These are phyloP conservation scores for Phymatocera aterrima DNA, from an alignment of 2,888 invertebrate species.

Conservation along the genomic window DNA sequence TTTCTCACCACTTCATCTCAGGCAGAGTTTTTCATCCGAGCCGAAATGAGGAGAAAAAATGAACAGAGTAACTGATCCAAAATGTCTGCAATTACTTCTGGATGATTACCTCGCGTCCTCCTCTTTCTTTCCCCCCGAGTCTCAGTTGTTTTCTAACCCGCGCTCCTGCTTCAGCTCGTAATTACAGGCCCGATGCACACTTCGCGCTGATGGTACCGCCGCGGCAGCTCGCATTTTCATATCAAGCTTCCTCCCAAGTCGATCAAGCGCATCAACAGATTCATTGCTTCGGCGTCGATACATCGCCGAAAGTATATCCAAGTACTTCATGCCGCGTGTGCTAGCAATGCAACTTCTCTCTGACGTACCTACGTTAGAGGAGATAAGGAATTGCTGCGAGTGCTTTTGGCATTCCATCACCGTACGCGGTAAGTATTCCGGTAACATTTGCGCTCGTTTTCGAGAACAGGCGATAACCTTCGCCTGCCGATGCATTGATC, in stretches of 20 bases:
- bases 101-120: not conserved
- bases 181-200: not conserved
- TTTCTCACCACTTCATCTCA: not conserved
- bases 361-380: too few species aligned
- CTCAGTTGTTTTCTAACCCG: not conserved
- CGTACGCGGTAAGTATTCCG: too few species aligned
- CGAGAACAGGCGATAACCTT: too few species aligned
- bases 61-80: not conserved
- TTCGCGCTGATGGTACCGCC: not conserved
- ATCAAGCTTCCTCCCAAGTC: not conserved
- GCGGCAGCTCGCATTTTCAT: not conserved
- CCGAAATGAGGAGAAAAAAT: not conserved
- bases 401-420: too few species aligned
- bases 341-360: too few species aligned
- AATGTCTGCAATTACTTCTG: constrained; percentile 21
- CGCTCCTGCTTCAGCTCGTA: not conserved
- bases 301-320: too few species aligned
- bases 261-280: not conserved
- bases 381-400: too few species aligned
- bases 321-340: too few species aligned
- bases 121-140: not conserved
- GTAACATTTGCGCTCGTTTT: too few species aligned
- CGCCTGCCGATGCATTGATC: too few species aligned
- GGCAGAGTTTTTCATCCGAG: not conserved
- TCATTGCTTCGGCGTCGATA: too few species aligned